A percentile compares a stretch with the other conserved stretches of the same genome.
phyloP scores from a whole-genome alignment of 92 coral and sea anemone genomes.

The Montipora capitata region DNA sequence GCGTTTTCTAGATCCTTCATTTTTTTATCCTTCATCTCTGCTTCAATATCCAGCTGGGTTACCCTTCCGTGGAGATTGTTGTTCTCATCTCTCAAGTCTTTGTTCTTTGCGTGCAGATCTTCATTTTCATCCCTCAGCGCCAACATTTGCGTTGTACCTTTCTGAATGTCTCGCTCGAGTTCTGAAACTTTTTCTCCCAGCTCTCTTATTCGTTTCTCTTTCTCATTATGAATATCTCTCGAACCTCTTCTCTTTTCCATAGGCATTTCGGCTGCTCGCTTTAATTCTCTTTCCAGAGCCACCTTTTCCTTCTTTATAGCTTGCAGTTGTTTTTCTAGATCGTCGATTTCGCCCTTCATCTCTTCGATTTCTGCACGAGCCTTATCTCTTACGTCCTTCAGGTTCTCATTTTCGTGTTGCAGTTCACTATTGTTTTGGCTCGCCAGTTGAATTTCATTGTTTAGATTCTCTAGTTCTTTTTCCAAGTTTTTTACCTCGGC shows the following conservation, averaged over 20 bases:
- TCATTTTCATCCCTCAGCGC: slow-evolving; percentile 56
- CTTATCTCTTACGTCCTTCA: slow-evolving; percentile 77
- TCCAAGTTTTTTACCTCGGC: slow-evolving; percentile 82
- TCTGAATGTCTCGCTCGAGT: slow-evolving; percentile 55
- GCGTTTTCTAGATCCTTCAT: slow-evolving; percentile 69
- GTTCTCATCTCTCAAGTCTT: slow-evolving; percentile 65
- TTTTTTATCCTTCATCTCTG: slow-evolving; percentile 39
- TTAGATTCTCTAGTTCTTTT: slow-evolving; percentile 78
- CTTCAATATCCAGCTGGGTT: slow-evolving; percentile 59
- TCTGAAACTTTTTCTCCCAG: slow-evolving; percentile 61
- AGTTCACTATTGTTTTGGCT: slow-evolving; percentile 85
- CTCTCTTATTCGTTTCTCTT: slow-evolving; percentile 68
- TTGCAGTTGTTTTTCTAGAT: slow-evolving; percentile 53
- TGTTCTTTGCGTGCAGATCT: slow-evolving; percentile 56
- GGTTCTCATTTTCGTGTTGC: slow-evolving; percentile 76
- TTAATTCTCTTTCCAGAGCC: slow-evolving; percentile 69
- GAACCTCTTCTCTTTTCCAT: slow-evolving; percentile 43
- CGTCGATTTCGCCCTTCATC: slow-evolving; percentile 51
- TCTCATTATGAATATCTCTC: slow-evolving; percentile 72
- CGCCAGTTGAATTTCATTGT: slow-evolving; percentile 79
- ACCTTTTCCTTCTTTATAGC: slow-evolving; percentile 47
- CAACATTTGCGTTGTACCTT: slow-evolving; percentile 36
- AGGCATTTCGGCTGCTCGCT: slow-evolving; percentile 27
- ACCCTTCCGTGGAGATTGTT: slow-evolving; percentile 49
- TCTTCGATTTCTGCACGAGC: slow-evolving; percentile 64